phyloP scores from a whole-genome alignment of 2,888 invertebrate species.

The Megaustenia siamemsis region DNA sequence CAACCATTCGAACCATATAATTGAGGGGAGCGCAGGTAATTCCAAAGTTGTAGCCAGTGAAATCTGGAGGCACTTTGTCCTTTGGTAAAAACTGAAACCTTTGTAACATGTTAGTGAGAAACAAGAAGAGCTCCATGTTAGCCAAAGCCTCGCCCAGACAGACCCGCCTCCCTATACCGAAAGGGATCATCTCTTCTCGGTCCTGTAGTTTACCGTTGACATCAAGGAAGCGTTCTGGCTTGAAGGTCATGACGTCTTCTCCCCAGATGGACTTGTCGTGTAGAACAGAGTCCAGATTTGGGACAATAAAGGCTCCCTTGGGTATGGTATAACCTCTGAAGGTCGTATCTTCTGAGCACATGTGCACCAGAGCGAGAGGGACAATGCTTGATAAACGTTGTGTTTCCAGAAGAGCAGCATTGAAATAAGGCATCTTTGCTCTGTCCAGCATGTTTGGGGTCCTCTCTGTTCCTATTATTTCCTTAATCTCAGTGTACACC shows the following conservation, averaged over 20 bases:
- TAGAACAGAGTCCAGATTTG: constrained; percentile 11
- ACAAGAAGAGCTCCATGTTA: constrained; percentile 9
- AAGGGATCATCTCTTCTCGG: constrained; percentile 20
- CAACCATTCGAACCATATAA: too few species aligned
- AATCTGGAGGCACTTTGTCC: neutral
- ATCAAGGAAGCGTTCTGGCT: constrained; percentile 68
- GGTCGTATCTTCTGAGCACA: neutral
- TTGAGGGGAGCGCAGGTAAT: too few species aligned
- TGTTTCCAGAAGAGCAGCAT: constrained; percentile 45
- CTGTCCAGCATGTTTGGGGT: constrained; percentile 31
- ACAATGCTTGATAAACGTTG: constrained; percentile 44
- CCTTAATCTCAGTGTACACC: constrained; percentile 37
- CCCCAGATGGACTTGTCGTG: constrained; percentile 56
- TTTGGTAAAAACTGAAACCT: constrained; percentile 24
- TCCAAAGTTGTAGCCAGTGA: too few species aligned
- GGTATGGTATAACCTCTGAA: constrained; percentile 21
- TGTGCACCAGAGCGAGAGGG: constrained; percentile 13
- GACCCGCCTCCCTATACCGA: constrained; percentile 13
- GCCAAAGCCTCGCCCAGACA: constrained; percentile 34
- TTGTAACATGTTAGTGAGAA: constrained; percentile 2
- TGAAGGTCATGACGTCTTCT: constrained; percentile 62
- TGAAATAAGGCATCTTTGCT: constrained; percentile 34
- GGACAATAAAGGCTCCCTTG: neutral
- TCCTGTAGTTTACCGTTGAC: constrained; percentile 49
- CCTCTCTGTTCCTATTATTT: constrained; percentile 40